A percentile compares a stretch with the other conserved stretches of the same genome.
phyloP scores from a whole-genome alignment of 2,888 invertebrate genomes.

The Brachylomia viminalis region DNA sequence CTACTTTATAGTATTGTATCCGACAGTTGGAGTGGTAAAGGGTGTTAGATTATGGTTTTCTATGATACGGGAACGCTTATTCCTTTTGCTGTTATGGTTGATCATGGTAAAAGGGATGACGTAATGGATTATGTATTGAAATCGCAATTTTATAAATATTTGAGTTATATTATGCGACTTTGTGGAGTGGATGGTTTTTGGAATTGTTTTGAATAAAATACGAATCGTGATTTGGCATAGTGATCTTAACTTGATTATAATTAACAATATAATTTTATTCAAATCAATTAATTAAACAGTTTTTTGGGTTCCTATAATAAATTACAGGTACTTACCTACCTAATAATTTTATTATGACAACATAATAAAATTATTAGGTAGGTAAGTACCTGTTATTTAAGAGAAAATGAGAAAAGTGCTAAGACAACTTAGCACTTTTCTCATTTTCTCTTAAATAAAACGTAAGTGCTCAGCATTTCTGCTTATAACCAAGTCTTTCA shows the following conservation, averaged over 20 bases:
- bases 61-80: slow-evolving; percentile 81
- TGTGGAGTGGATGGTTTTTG: slow-evolving; percentile 3
- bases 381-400: no score
- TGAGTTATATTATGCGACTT: slow-evolving; percentile 13
- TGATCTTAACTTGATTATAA: neutral
- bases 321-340: no score
- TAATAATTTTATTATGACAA: no score
- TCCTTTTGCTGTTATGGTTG: slow-evolving; percentile 81
- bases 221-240: neutral
- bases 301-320: neutral
- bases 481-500: neutral
- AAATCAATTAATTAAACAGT: neutral
- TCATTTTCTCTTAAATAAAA: neutral
- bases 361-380: no score
- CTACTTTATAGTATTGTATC: slow-evolving; percentile 87
- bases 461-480: neutral
- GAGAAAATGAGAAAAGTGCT: no score
- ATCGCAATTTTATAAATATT: slow-evolving; percentile 66
- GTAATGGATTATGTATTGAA: slow-evolving; percentile 61
- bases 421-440: neutral
- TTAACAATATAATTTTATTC: neutral
- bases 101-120: slow-evolving; percentile 73
- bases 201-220: neutral
- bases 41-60: slow-evolving; percentile 85
- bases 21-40: slow-evolving; percentile 87